Percentiles rank a stretch among this genome's conserved stretches.
These are phyloP conservation scores for Austrofundulus limnaeus DNA, from an alignment of 2,113 vertebrate genomes.

Conservation along the genomic window DNA sequence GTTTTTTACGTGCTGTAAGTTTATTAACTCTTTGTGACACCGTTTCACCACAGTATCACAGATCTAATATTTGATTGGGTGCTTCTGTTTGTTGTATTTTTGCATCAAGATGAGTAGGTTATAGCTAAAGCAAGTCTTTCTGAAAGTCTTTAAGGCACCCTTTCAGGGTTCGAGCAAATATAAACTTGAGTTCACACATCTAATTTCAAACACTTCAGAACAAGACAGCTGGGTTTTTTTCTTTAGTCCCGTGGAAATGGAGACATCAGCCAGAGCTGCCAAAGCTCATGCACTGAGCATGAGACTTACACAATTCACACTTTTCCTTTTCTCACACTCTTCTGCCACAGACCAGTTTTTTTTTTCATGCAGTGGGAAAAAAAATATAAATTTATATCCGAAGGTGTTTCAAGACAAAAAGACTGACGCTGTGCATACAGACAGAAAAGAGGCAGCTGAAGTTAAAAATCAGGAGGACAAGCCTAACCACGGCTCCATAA, in stretches of 20 bases:
- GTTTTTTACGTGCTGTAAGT: slow-evolving; percentile 56
- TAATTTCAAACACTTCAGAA: not conserved
- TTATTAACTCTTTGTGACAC: slow-evolving; percentile 42
- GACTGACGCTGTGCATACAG: not conserved
- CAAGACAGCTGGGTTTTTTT: not conserved
- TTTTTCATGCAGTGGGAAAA: not conserved
- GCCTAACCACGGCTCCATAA: too few relatives aligned
- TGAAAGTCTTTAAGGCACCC: not conserved
- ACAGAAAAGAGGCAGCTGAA: not conserved
- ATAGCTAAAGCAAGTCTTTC: not conserved
- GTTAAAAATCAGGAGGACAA: not conserved
- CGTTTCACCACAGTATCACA: slow-evolving; percentile 19
- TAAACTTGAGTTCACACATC: not conserved
- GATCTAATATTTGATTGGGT: slow-evolving; percentile 7
- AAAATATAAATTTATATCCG: not conserved
- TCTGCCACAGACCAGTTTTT: not conserved
- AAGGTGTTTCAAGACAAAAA: not conserved
- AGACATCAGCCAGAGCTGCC: not conserved
- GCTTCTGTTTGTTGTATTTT: slow-evolving; percentile 17
- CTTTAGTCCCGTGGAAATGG: not conserved
- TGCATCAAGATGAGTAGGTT: not conserved
- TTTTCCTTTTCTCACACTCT: not conserved
- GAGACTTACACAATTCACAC: slow-evolving; percentile 4
- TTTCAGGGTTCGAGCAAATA: not conserved
- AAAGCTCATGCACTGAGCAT: not conserved